Conservation (phyloP, 1,140 invertebrate genomes). For the Coelopa frigida region DNA sequence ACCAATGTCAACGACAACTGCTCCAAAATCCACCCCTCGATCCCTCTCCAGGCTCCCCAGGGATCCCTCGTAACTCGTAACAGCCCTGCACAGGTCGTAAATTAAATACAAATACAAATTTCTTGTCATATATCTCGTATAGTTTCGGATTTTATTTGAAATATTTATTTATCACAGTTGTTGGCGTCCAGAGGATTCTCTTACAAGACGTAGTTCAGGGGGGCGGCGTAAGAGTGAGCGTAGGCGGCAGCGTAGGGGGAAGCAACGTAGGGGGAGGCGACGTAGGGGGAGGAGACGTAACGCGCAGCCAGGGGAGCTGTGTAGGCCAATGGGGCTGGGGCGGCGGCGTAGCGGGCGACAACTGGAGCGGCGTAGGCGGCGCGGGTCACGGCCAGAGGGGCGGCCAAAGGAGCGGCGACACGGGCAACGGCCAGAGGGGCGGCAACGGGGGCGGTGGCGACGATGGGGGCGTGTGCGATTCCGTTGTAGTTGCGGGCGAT, state of each 20-base stretch:
- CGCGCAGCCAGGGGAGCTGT: slow-evolving; percentile 3
- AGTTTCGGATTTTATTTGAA: too few species aligned
- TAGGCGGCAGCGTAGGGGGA: slow-evolving; percentile 4
- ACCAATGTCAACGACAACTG: too few species aligned
- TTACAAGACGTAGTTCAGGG: too few species aligned
- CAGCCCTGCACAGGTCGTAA: too few species aligned
- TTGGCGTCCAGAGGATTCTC: too few species aligned
- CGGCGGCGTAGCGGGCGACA: slow-evolving; percentile 11
- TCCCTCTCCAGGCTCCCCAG: too few species aligned
- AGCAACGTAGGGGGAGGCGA: slow-evolving; percentile 1
- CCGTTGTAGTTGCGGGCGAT: slow-evolving; percentile 9
- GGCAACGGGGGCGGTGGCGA: slow-evolving; percentile 15
- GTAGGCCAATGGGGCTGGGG: slow-evolving; percentile 15
- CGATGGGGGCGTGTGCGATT: slow-evolving; percentile 12
- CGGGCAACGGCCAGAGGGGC: slow-evolving; percentile 6
- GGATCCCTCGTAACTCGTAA: too few species aligned
- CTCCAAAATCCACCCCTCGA: too few species aligned
- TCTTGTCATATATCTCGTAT: too few species aligned
- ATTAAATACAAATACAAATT: too few species aligned
- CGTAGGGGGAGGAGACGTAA: slow-evolving; percentile 2
- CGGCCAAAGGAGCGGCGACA: slow-evolving; percentile 8
- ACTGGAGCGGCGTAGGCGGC: slow-evolving; percentile 10
- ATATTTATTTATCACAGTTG: too few species aligned
- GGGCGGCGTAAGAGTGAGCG: slow-evolving; percentile 6
- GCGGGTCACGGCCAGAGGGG: slow-evolving; percentile 10